Conservation (phyloP, 2,113 vertebrate species). For the Odontesthes bonariensis region DNA sequence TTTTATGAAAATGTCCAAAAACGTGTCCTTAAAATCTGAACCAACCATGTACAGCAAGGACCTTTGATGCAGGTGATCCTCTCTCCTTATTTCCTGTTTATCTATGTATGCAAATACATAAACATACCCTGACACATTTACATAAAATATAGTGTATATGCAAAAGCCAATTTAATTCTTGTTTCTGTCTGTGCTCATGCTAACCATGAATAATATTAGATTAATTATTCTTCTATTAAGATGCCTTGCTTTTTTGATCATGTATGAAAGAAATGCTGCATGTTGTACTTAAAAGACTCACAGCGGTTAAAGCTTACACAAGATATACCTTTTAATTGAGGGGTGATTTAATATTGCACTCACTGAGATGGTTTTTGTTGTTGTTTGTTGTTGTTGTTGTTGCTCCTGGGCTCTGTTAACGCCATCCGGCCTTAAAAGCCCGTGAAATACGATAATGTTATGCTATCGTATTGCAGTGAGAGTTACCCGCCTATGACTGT, state of each 20-base stretch:
- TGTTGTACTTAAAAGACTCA: background rate
- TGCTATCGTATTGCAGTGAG: constrained; percentile 4
- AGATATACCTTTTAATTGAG: background rate
- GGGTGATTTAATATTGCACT: background rate
- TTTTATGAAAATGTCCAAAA: background rate
- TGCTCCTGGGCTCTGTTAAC: constrained; percentile 14
- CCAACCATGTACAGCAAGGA: background rate
- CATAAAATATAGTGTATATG: background rate
- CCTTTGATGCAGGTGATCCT: background rate
- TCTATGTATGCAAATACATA: background rate
- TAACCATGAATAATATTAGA: background rate
- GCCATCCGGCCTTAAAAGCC: background rate
- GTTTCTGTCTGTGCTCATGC: background rate
- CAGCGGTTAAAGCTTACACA: background rate
- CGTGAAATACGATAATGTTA: constrained; percentile 1
- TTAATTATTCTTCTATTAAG: background rate
- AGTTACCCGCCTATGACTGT: constrained; percentile 5
- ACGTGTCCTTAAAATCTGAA: background rate
- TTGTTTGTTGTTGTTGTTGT: background rate
- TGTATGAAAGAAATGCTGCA: background rate
- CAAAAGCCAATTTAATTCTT: background rate
- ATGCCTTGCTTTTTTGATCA: background rate
- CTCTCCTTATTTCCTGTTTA: constrained; percentile 16
- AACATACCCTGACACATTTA: background rate
- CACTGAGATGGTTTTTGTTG: constrained; percentile 3